Evolutionary conservation across 2,888 invertebrate species (phyloP), one percentile per base, ranked within the genome.

Genomic region (Phengaris arion): DNA sequence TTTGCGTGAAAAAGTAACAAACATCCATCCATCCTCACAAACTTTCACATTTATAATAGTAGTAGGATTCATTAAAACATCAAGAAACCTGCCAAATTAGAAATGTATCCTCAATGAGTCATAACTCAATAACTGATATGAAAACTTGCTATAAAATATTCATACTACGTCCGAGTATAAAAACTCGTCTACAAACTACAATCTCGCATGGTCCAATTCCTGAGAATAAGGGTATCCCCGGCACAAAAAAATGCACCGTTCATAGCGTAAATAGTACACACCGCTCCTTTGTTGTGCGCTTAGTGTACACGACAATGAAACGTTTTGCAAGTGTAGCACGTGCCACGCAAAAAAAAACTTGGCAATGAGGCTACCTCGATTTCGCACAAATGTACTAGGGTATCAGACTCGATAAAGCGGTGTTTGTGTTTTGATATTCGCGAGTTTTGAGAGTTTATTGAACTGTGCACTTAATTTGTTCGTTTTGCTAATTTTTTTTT

Each of bases 321-420:
- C 84, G 83, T 83, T 84, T 81, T 81, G 75, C 57, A 54, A 79
- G 80, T 80, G 79, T 79, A 87, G 87, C 90, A 85, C 91, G 92
- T 89, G 92, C 88, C 4, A 35, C 82, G 81, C 84, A 86, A 87
- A 88, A 89, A 89, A 89, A 87, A 82, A 77, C 77, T 77, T 85
- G 86, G 85, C 84, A 85, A 84, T 85, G 83, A 85, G 88, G 88
- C 91, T 92, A 90, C 91, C 90, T 89, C 89, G 89, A 89, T 87
- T 93, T 93, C 92, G 93, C 93, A 93, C 92, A 93, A 90, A 88
- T 88, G 86, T 92, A 93, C 91, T 82, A 92, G 90, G 92, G 84
- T 81, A 84, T 79, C 82, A 93, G 85, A 79, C 86, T 76, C 79
- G 77, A 78, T 74, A 64, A 84, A 83, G 85, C 87, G 84, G 80